phyloP scores from a whole-genome alignment of 2,113 vertebrate genomes.

The Megaceryle maxima region DNA sequence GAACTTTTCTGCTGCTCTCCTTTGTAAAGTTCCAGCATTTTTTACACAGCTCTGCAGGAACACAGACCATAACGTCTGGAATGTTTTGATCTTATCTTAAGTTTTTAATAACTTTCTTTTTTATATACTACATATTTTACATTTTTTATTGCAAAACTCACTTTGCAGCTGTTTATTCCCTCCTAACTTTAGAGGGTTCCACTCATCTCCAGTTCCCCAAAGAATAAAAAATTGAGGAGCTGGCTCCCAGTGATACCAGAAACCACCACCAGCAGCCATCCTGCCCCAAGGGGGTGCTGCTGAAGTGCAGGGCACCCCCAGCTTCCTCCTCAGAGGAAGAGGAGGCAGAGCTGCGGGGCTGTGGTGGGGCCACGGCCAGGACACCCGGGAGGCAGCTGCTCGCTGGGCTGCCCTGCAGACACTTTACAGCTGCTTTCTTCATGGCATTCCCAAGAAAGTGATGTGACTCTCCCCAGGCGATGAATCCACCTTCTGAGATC shows the following conservation, averaged over 20 bases:
- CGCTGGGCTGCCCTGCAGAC: neutral
- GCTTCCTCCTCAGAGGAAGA: neutral
- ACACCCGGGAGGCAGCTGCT: conserved; percentile 38
- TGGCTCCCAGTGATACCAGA: neutral
- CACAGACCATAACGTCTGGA: conserved; percentile 31
- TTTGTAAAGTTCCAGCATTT: conserved; percentile 40
- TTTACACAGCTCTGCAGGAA: conserved; percentile 38
- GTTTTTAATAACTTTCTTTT: conserved; percentile 61
- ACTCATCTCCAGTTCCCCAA: neutral
- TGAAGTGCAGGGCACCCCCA: neutral
- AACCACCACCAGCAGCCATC: neutral
- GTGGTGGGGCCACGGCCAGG: neutral
- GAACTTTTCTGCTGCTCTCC: conserved; percentile 27
- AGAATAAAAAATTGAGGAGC: neutral
- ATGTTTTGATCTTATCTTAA: conserved; percentile 65
- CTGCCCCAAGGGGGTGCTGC: neutral
- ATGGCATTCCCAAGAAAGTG: conserved; percentile 53
- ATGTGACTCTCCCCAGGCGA: conserved; percentile 43
- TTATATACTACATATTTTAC: conserved; percentile 50
- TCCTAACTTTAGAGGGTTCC: neutral
- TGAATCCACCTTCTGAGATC: conserved; percentile 32
- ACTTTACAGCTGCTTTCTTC: conserved; percentile 54
- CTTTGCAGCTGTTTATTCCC: conserved; percentile 32
- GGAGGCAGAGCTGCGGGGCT: neutral
- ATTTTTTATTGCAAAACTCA: conserved; percentile 56